Base-by-base conservation (phyloP, 2,797 vertebrate genomes). In the Syngnathus acus region DNA sequence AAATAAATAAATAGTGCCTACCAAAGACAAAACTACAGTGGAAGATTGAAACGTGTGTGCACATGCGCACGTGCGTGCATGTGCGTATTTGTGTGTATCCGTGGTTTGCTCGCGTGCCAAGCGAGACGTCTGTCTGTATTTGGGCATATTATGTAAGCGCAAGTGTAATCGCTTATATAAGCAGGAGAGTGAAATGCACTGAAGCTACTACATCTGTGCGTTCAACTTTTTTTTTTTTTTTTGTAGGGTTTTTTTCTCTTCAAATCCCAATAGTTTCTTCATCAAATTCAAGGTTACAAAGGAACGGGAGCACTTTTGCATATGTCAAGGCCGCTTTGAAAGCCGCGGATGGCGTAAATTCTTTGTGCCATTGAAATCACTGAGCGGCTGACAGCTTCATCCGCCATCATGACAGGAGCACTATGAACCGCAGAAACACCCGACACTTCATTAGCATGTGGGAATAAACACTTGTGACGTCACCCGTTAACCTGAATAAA, bases 371-470 rank as follows among this genome's bases (percentile, higher is more conserved):
- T 78, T 71, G 78, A 85, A 87, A 82, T 87, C 88, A 82, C 83
- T 78, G 77, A 76, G 84, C 86, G 50, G 80, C 82, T 88, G 89
- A 90, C 85, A 86, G 84, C 88, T 90, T 90, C 86, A 90, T 90
- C 87, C 83, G 84, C 77, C 39, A 72, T 72, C 54, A 70, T 88
- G 89, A 90, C 87, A 84, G 84, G 72, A 76, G 54, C 75, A 67
- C 75, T 68, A 77, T 71, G 48, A 50, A 50, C 48, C 7, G 48
- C 19, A 47, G 17, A 5, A 17, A 14, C 45, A 17, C 17, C 45
- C 14, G 8, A 50, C 48, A 50, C 19, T n/a, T n/a, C 48, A 50
- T 73, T 82, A 71, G 62, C 73, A 76, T 14, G 16, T 17, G 45
- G 45, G 45, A 70, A 32, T 32, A 32, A 32, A 76, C 42, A 2